Percentiles rank a stretch among this genome's conserved stretches.
Conservation (phyloP, 2,797 vertebrate genomes). For the Sternotherus odoratus region DNA sequence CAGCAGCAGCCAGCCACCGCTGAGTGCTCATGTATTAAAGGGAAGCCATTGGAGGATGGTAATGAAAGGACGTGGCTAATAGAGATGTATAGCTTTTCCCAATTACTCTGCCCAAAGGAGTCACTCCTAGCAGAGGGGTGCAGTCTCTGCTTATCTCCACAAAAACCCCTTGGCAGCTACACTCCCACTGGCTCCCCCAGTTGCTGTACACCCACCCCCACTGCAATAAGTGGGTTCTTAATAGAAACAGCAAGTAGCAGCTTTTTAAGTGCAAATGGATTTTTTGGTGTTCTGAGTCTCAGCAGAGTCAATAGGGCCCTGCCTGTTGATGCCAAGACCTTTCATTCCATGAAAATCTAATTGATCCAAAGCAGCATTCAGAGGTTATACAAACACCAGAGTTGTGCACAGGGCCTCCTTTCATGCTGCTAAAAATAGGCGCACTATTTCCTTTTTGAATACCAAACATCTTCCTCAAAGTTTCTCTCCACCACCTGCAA, state of each 20-base stretch:
- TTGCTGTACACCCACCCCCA: too few species aligned
- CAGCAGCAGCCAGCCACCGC: neutral
- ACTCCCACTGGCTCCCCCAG: too few species aligned
- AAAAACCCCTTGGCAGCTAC: neutral
- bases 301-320: neutral
- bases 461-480: neutral
- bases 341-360: neutral
- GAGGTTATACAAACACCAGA: too few species aligned
- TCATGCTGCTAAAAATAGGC: neutral
- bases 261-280: neutral
- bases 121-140: neutral
- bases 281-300: neutral
- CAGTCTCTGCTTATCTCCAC: neutral
- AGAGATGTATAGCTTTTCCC: neutral
- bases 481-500: neutral
- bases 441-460: neutral
- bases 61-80: neutral
- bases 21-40: neutral
- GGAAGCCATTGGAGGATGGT: neutral
- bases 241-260: neutral
- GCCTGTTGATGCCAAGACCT: neutral
- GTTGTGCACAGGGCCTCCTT: too few species aligned
- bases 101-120: accelerated
- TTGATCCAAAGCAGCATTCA: neutral
- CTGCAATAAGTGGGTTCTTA: neutral